Evolutionary conservation across 2,113 vertebrate species (phyloP).

Genomic region (Regulus satrapa): DNA sequence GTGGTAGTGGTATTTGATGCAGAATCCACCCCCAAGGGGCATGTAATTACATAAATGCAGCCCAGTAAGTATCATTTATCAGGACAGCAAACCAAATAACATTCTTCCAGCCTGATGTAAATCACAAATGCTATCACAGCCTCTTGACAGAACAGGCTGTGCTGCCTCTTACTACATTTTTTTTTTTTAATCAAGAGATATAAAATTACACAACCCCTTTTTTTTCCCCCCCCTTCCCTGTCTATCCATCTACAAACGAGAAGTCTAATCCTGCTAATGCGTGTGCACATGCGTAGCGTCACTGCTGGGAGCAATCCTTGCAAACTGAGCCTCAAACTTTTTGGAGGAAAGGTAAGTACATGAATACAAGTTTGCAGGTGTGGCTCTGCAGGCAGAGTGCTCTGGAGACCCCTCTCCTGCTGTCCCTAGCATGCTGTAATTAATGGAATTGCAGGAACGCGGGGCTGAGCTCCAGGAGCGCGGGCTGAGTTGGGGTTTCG

Average conservation of each 20-base stretch:
- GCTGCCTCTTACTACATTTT: background rate
- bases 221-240: background rate
- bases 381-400: background rate
- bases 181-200: background rate
- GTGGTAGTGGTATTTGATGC: conserved; percentile 69
- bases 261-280: background rate
- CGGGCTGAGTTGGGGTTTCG: background rate
- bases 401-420: background rate
- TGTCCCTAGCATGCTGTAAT: background rate
- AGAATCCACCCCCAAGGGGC: conserved; percentile 29
- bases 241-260: background rate
- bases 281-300: background rate
- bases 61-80: conserved; percentile 44
- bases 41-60: conserved; percentile 47
- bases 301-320: background rate
- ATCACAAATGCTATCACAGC: background rate
- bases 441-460: conserved; percentile 27
- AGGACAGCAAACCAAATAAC: conserved; percentile 4
- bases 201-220: background rate
- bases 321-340: background rate
- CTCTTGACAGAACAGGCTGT: background rate
- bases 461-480: background rate
- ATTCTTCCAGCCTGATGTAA: conserved; percentile 23
- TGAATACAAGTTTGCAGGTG: background rate
- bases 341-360: background rate